Conservation (phyloP, 2,113 vertebrate genomes). For the Bothrops jararaca region DNA sequence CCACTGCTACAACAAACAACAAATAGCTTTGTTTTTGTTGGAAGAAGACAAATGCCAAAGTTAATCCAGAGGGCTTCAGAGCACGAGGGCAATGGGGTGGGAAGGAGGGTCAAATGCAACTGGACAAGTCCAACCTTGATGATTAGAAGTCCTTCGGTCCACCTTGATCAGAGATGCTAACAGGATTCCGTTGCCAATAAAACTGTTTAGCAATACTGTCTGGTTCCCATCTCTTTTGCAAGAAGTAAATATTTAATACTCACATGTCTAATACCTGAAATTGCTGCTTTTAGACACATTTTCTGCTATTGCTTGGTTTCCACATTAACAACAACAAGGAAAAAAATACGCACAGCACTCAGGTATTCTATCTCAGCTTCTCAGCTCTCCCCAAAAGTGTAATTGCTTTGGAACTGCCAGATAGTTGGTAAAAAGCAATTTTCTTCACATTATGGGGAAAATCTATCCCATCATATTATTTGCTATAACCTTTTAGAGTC, state of each 20-base stretch:
- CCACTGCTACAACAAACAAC: background rate
- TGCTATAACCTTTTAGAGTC: background rate
- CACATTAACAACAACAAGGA: background rate
- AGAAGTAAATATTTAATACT: slow-evolving; percentile 29
- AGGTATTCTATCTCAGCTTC: background rate
- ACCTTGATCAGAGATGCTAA: background rate
- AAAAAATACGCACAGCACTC: background rate
- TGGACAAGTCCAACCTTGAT: background rate
- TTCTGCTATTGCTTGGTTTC: slow-evolving; percentile 21
- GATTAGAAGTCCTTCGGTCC: background rate
- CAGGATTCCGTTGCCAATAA: background rate
- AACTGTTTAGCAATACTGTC: background rate
- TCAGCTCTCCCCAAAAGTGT: background rate
- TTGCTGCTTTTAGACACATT: slow-evolving; percentile 23
- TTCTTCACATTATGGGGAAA: slow-evolving; percentile 12
- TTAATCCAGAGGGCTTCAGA: background rate
- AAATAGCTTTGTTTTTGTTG: background rate
- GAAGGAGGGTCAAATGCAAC: background rate
- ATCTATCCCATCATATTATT: slow-evolving; percentile 29
- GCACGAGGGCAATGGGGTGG: background rate
- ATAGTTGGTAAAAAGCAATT: slow-evolving; percentile 33
- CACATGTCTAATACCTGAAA: background rate
- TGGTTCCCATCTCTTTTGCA: background rate
- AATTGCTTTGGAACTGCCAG: slow-evolving; percentile 18
- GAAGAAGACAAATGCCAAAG: background rate